Base-by-base conservation (phyloP, 2,113 vertebrate genomes). In the Seriola aureovittata region DNA sequence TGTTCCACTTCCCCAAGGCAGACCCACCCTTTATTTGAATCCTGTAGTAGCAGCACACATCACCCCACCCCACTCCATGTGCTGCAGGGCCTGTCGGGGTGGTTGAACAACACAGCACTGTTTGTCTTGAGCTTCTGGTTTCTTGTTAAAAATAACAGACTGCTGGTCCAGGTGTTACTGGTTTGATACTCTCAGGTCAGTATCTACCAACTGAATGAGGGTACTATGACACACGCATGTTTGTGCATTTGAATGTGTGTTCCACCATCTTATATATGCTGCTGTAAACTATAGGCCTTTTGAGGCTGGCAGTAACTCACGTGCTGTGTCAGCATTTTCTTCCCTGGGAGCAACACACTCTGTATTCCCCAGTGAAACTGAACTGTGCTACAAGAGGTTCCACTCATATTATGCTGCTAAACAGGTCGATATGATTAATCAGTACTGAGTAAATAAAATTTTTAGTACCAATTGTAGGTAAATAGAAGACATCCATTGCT, bases 31-130 rank as follows among this genome's bases (percentile, higher is more conserved):
- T 89, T 58, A 82, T 85, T 82, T 88, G 52, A 81, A 77, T 87
- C 59, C 62, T 87, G 55, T 73, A 74, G 69, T 62, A 55, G 58
- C 16, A 55, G 40, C 70, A 81, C 57, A 81, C 57, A 80, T 58
- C 54, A 82, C 83, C 69, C 82, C 82, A 78, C 82, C 80, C 74
- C 21, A 21, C 80, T 75, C 68, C 78, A 57, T 66, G 86, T 83
- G 86, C 87, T 88, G 92, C 85, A 82, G 84, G 80, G 82, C 90
- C 92, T 90, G 91, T 92, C 80, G 25, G 85, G 67, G 84, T 92
- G 78, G 90, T 93, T 92, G 86, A 87, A 90, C 82, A 84, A 78
- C 88, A 87, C 78, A 75, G 40, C 57, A 48, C 23, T 46, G 55
- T 69, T 40, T 64, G 21, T 48, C 80, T 71, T 58, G 62, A 89